Percentiles rank a stretch among this genome's conserved stretches.
Evolutionary conservation across 2,113 vertebrate genomes (phyloP).

Genomic region (Electrona antarctica): DNA sequence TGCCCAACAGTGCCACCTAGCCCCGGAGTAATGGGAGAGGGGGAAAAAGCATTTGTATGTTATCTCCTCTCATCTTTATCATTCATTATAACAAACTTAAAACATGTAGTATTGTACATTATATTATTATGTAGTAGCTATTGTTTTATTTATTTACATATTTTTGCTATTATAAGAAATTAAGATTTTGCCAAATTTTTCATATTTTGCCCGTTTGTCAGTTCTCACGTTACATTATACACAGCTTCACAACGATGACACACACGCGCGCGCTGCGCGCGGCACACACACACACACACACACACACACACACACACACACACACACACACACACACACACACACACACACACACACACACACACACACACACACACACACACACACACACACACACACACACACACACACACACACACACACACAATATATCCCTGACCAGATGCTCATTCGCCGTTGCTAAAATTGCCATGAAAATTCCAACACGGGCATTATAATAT

Average conservation of each 20-base stretch:
- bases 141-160: conserved; percentile 6
- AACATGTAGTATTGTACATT: background rate
- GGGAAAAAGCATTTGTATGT: too few relatives aligned
- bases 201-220: too few relatives aligned
- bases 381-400: background rate
- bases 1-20: conserved; percentile 79
- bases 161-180: too few relatives aligned
- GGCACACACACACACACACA: too few relatives aligned
- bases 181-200: too few relatives aligned
- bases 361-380: background rate
- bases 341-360: conserved; percentile 5
- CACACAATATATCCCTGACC: background rate
- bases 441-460: conserved; percentile 17
- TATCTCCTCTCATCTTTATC: conserved; percentile 20
- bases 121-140: conserved; percentile 1
- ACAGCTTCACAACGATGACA: too few relatives aligned
- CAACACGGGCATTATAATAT: conserved; percentile 67
- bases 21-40: conserved; percentile 45
- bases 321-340: background rate
- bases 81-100: conserved; percentile 17
- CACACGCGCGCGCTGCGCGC: too few relatives aligned
- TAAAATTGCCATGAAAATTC: conserved; percentile 64
- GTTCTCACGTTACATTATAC: too few relatives aligned
- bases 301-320: too few relatives aligned
- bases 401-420: background rate